These are phyloP conservation scores for Xenopus borealis DNA, from an alignment of 2,113 vertebrate genomes.

Conservation along the genomic window DNA sequence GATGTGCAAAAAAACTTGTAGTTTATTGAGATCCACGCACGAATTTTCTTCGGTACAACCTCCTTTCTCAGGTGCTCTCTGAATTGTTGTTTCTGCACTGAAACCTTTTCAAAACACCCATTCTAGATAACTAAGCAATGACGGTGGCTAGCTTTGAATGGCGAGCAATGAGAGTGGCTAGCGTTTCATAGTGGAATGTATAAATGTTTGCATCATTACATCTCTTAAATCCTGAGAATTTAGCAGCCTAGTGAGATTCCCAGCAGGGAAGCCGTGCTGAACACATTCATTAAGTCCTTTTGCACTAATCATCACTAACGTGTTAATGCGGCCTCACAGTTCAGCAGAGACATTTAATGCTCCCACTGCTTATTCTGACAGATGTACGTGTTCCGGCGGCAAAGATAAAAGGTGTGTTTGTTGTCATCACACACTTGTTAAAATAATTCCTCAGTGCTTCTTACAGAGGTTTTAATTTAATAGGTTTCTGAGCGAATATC, in stretches of 20 bases:
- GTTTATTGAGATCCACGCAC: too few species aligned
- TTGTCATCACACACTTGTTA: constrained; percentile 19
- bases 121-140: too few species aligned
- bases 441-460: constrained; percentile 9
- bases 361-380: neutral
- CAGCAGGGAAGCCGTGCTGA: constrained; percentile 9
- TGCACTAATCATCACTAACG: constrained; percentile 13
- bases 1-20: too few species aligned
- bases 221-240: constrained; percentile 34
- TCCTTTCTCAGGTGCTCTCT: too few species aligned
- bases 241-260: constrained; percentile 14
- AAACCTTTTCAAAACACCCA: too few species aligned
- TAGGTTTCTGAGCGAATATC: constrained; percentile 5
- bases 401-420: constrained; percentile 25
- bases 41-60: too few species aligned
- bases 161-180: neutral
- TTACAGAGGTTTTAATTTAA: neutral
- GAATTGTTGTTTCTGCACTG: too few species aligned
- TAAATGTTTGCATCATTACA: constrained; percentile 33
- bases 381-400: constrained; percentile 7
- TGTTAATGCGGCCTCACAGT: constrained; percentile 8
- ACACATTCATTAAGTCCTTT: constrained; percentile 26
- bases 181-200: constrained; percentile 5
- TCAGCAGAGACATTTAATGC: constrained; percentile 8
- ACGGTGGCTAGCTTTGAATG: too few species aligned